Evolutionary conservation across 2,797 vertebrate genomes (phyloP), one percentile per base, ranked within the genome.

Genomic region (Cuculus canorus): DNA sequence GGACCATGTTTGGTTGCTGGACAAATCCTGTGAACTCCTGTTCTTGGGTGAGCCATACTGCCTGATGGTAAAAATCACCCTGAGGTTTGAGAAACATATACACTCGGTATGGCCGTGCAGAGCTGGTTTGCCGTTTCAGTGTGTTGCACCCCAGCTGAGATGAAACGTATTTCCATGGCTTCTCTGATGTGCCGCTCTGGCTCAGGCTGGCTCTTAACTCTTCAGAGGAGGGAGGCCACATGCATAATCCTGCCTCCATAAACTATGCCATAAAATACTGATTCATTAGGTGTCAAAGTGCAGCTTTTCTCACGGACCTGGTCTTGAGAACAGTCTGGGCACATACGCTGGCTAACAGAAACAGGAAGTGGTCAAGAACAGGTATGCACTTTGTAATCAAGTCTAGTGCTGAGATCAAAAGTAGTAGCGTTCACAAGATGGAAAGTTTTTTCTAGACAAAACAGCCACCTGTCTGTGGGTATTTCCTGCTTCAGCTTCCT

Each of bases 401-500:
- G 13, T 27, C 17, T 13, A 14, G 6, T 35, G 57, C 48, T 54
- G 45, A 92, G 64, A 91, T 64, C 70, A 60, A 53, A 84, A 72
- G 39, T n/a, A 11, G 11, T 9, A 32, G 11, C 17, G 17, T 52
- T 89, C 50, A 33, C 13, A 43, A 54, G 60, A 69, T 64, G 50
- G 21, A 41, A 79, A 52, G 18, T 63, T 52, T 63, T 39, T 53
- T 54, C 37, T 37, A 53, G 56, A 73, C 66, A 27, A 50, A 87
- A 73, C 48, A 83, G 5, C 18, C 17, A 32, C 56, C 48, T 81
- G 39, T 54, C n/a, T 66, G 4, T 54, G 54, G 35, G 19, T 57
- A 16, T 78, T 94, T 95, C 85, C 85, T 89, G 48, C 71, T 77
- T 82, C 48, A 80, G 66, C 63, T 96, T 94, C 79, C 72, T 92